Percentiles rank a stretch among this genome's conserved stretches.
Evolutionary conservation across 2,888 invertebrate genomes (phyloP).

Genomic region (Erebia aethiops): DNA sequence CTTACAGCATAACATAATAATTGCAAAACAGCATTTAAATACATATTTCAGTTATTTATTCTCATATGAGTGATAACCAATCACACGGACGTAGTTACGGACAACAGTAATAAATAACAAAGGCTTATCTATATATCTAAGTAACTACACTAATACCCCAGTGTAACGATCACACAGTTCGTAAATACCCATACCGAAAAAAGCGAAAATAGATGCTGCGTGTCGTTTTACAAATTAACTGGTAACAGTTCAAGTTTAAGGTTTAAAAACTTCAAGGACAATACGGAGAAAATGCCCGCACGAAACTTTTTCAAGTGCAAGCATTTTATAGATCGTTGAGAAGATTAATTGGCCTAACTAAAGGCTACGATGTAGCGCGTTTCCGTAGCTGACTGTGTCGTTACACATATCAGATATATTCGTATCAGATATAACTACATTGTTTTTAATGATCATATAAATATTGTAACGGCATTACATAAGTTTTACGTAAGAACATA

Average conservation of each 20-base stretch:
- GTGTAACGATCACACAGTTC: not conserved
- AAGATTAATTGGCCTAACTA: too few species aligned
- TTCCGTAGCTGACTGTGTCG: too few species aligned
- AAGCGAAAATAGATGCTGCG: too few species aligned
- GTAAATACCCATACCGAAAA: not conserved
- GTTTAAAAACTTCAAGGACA: too few species aligned
- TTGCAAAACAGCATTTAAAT: not conserved
- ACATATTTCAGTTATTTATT: not conserved
- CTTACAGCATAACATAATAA: too few species aligned
- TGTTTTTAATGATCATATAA: not conserved
- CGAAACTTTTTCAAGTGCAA: too few species aligned
- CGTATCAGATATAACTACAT: constrained; percentile 9
- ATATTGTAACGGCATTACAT: constrained; percentile 3
- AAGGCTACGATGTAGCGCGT: too few species aligned
- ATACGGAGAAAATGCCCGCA: too few species aligned
- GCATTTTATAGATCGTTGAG: too few species aligned
- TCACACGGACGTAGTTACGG: constrained; percentile 16
- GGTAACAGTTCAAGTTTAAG: too few species aligned
- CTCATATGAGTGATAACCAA: constrained; percentile 1
- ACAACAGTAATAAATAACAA: constrained; percentile 25
- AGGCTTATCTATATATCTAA: constrained; percentile 11
- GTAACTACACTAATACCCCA: constrained; percentile 1
- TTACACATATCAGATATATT: not conserved
- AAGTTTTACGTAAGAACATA: constrained; percentile 2
- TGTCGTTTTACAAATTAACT: too few species aligned